A percentile compares a stretch with the other conserved stretches of the same genome.
These are phyloP conservation scores for Morinoia aosen DNA, from an alignment of 2,888 invertebrate species.

Conservation along the genomic window DNA sequence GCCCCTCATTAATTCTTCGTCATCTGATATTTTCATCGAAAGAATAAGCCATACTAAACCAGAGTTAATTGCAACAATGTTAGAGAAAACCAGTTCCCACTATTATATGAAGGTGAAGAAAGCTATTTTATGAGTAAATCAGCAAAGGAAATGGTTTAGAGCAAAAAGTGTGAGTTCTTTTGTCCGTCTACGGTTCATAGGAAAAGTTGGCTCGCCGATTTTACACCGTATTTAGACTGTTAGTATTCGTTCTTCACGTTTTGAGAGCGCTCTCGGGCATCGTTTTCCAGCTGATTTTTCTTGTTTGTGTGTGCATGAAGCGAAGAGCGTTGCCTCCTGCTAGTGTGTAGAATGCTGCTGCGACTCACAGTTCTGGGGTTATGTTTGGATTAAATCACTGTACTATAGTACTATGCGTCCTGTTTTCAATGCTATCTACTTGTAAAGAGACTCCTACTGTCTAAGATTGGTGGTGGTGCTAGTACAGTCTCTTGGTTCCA, in stretches of 20 bases:
- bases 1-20: neutral
- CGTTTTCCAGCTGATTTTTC: neutral
- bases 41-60: neutral
- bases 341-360: constrained; percentile 21
- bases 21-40: neutral
- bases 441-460: constrained; percentile 36
- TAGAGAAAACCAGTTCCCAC: neutral
- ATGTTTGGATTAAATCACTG: constrained; percentile 33
- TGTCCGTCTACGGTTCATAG: neutral
- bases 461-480: constrained; percentile 39
- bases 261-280: constrained; percentile 5
- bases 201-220: neutral
- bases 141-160: neutral
- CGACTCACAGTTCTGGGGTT: constrained; percentile 24
- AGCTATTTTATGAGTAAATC: neutral
- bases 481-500: neutral
- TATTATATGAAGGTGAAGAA: neutral
- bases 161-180: neutral
- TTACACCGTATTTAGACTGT: neutral
- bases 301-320: constrained; percentile 22
- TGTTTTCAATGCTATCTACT: constrained; percentile 14
- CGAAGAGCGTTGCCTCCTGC: constrained; percentile 5
- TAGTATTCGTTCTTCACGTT: constrained; percentile 12
- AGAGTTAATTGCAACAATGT: neutral
- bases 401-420: constrained; percentile 53